Evolutionary conservation across 2,888 invertebrate species (phyloP), one percentile per base, ranked within the genome.

Genomic region (Nomada flava): DNA sequence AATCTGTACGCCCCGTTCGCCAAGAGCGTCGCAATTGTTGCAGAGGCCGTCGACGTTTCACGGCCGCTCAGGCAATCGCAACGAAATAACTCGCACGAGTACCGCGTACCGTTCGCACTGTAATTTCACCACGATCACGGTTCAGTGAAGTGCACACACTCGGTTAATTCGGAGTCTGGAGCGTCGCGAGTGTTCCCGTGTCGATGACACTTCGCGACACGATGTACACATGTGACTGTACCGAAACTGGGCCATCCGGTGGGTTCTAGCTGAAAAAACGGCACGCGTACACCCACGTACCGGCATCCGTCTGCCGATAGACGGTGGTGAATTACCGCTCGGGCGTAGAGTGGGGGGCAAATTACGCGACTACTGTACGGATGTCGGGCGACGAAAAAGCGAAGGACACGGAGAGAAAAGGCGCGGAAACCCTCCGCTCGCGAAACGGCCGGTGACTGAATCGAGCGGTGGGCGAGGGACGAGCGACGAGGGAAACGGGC

Each of bases 391-490:
- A 44, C 23, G 64, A 78, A 63, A 60, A 18, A 36, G 20, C 57
- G 3, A 62, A 50, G 26, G 73, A 74, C 62, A 74, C 76, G 87
- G 83, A 89, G 88, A 88, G 86, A 84, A 88, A 87, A 88, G 83
- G 86, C 86, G 86, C 88, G 88, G 79, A 86, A 83, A 88, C 90
- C 90, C 91, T 90, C 89, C 90, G 87, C 90, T 90, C 89, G 91
- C 92, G 91, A 90, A 91, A 92, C 93, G 91, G 90, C 90, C 92
- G 93, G 92, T 92, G 91, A 93, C 93, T 93, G 93, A 93, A 86
- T 89, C 90, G 90, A 83, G 88, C 91, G 83, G 79, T 85, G 83
- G 89, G 86, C 84, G 89, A 89, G 89, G 91, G 89, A 90, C 80
- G 86, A 82, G 89, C 84, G 88, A 79, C 65, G 84, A 75, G 83